These are phyloP conservation scores for Pogonocherus hispidulus DNA, from an alignment of 2,888 invertebrate species.

Conservation along the genomic window DNA sequence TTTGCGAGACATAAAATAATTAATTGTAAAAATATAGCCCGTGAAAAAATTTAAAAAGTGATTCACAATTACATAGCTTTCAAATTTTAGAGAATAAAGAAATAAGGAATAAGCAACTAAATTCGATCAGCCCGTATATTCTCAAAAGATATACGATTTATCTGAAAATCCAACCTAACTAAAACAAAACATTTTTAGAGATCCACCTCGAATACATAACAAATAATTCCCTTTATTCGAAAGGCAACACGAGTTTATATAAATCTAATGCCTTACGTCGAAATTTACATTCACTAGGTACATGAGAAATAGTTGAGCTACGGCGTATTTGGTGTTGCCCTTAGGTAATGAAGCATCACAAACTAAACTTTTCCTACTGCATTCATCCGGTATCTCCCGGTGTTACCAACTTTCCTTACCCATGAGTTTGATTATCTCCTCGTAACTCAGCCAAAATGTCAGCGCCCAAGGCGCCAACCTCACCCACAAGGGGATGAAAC, in stretches of 20 bases:
- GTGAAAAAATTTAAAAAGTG: too few relatives aligned
- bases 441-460: conserved; percentile 94
- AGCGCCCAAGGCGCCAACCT: conserved; percentile 96
- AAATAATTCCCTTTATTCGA: background rate
- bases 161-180: background rate
- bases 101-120: too few relatives aligned
- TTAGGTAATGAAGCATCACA: conserved; percentile 5
- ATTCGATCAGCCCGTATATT: too few relatives aligned
- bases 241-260: conserved; percentile 6
- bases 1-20: too few relatives aligned
- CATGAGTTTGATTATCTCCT: conserved; percentile 80
- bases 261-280: background rate
- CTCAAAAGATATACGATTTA: background rate
- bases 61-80: too few relatives aligned
- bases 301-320: background rate
- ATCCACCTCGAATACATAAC: background rate
- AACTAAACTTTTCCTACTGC: conserved; percentile 11
- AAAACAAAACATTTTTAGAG: background rate
- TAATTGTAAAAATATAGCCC: too few relatives aligned
- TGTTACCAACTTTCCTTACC: conserved; percentile 69
- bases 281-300: background rate
- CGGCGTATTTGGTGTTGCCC: background rate
- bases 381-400: background rate
- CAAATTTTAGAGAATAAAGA: too few relatives aligned
- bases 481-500: conserved; percentile 94